These are phyloP conservation scores for Nasonia vitripennis DNA, from an alignment of 1,140 invertebrate species.

Conservation along the genomic window DNA sequence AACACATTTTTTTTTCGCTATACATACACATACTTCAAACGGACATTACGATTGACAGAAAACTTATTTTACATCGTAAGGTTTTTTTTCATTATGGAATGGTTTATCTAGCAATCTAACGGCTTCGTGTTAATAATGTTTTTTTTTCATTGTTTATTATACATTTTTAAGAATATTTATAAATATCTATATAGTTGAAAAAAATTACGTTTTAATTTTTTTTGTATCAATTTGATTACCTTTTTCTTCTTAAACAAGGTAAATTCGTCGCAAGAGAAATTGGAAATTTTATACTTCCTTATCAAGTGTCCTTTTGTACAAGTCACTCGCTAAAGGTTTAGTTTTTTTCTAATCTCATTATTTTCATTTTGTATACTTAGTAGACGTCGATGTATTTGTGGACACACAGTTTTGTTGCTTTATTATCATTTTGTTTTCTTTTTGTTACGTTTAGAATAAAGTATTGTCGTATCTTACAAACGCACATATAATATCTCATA, in stretches of 20 bases:
- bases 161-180: constrained; percentile 44
- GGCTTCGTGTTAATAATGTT: constrained; percentile 32
- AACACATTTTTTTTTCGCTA: constrained; percentile 47
- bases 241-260: constrained; percentile 33
- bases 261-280: constrained; percentile 40
- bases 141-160: constrained; percentile 42
- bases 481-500: constrained; percentile 28
- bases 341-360: constrained; percentile 44
- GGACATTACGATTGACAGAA: constrained; percentile 43
- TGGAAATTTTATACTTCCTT: constrained; percentile 37
- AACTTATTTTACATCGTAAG: constrained; percentile 49
- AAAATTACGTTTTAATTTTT: constrained; percentile 36
- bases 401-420: constrained; percentile 31
- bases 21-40: constrained; percentile 49
- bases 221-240: constrained; percentile 28
- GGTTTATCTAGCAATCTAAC: constrained; percentile 53
- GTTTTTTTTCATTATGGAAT: constrained; percentile 48
- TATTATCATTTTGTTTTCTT: constrained; percentile 21
- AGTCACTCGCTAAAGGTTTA: constrained; percentile 27
- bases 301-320: constrained; percentile 28
- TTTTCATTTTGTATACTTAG: constrained; percentile 38
- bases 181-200: constrained; percentile 45
- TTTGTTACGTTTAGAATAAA: constrained; percentile 44
- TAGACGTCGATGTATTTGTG: constrained; percentile 38
- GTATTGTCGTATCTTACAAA: constrained; percentile 50